Percentiles rank a stretch among this genome's conserved stretches.
These are phyloP conservation scores for Noturus placidus DNA, from an alignment of 2,113 vertebrate genomes.

Conservation along the genomic window DNA sequence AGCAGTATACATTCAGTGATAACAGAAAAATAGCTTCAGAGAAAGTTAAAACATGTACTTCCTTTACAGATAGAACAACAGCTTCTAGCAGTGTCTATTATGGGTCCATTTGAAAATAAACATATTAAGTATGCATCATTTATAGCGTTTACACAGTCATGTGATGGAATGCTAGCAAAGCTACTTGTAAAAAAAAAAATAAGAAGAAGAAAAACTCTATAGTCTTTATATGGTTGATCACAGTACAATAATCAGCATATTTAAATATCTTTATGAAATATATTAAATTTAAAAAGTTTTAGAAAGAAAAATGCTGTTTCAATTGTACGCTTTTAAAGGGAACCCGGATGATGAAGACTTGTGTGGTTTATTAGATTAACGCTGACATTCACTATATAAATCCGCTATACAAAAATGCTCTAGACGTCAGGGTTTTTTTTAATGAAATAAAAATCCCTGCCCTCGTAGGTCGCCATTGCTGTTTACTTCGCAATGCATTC, in stretches of 20 bases:
- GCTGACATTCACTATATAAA: no score
- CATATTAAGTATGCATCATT: background rate
- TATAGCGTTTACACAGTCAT: background rate
- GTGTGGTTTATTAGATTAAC: no score
- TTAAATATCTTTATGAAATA: background rate
- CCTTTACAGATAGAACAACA: background rate
- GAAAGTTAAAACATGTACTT: background rate
- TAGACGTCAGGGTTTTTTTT: no score
- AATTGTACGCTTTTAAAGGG: background rate
- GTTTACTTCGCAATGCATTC: no score
- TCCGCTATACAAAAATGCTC: no score
- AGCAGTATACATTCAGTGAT: conserved; percentile 2
- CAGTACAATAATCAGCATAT: background rate
- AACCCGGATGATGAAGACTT: no score
- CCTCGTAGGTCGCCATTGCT: no score
- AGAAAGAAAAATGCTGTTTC: no score
- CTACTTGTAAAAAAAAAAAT: background rate
- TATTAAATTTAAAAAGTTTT: background rate
- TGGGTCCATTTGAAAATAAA: background rate
- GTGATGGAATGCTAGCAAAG: background rate
- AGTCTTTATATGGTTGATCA: background rate
- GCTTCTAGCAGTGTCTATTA: background rate
- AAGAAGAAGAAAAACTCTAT: no score
- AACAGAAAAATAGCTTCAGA: background rate
- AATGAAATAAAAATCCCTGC: no score